Evolutionary conservation across 1,140 invertebrate genomes (phyloP).

Genomic region (Bombus confusus): DNA sequence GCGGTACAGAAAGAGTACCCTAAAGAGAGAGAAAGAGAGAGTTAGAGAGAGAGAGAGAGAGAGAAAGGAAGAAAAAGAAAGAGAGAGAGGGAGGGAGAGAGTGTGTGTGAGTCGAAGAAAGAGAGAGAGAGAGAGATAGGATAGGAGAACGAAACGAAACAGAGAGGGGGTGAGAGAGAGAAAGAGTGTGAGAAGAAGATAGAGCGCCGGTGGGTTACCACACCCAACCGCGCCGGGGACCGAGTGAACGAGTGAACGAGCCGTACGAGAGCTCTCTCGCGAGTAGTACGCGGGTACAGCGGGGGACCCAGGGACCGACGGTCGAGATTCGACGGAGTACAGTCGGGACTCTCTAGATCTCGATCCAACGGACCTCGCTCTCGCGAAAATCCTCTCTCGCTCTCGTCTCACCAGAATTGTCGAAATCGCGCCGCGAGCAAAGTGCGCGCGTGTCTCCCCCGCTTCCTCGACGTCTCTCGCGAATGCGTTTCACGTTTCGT

Average conservation of each 20-base stretch:
- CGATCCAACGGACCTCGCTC: conserved; percentile 43
- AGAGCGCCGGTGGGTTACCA: conserved; percentile 80
- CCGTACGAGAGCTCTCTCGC: conserved; percentile 57
- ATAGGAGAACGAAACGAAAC: conserved; percentile 18
- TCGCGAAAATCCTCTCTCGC: conserved; percentile 8
- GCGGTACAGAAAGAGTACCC: conserved; percentile 44
- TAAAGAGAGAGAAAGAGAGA: not conserved
- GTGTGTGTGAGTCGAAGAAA: not conserved
- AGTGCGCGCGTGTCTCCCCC: conserved; percentile 43
- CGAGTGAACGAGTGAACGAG: conserved; percentile 69
- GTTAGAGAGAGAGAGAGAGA: not conserved
- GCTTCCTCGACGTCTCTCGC: conserved; percentile 50
- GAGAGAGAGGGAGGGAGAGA: conserved; percentile 13
- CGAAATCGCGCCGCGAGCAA: conserved; percentile 28
- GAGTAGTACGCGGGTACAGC: conserved; percentile 58
- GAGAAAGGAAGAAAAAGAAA: not conserved
- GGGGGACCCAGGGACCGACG: conserved; percentile 41
- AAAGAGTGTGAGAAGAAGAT: conserved; percentile 50
- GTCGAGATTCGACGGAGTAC: conserved; percentile 44
- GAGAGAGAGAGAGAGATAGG: conserved; percentile 3
- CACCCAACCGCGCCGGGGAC: conserved; percentile 81
- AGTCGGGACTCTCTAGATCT: conserved; percentile 41
- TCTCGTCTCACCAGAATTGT: conserved; percentile 9
- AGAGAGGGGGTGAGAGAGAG: conserved; percentile 11
- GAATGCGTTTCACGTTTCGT: conserved; percentile 44